Evolutionary conservation across 2,888 invertebrate species (phyloP).

Genomic region (Pteria penguin): DNA sequence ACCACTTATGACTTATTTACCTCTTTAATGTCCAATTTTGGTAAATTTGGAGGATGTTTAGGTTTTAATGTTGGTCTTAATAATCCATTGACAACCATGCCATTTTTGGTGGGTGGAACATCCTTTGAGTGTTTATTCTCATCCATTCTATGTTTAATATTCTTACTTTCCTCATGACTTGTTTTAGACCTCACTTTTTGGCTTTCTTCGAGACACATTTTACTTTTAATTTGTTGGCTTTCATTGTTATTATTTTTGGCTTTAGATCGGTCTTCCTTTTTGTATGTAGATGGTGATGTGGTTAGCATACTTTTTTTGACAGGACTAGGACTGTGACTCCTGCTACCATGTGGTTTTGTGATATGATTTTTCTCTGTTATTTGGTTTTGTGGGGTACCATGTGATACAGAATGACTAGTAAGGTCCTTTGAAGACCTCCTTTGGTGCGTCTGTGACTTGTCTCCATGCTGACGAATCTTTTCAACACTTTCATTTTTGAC

Average conservation of each 20-base stretch:
- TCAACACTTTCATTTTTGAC: background rate
- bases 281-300: background rate
- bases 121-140: background rate
- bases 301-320: constrained; percentile 3
- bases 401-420: background rate
- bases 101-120: constrained; percentile 3
- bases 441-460: background rate
- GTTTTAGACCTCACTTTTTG: background rate
- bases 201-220: no score
- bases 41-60: constrained; percentile 6
- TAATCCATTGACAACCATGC: constrained; percentile 3
- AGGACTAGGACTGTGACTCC: background rate
- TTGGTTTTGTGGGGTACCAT: background rate
- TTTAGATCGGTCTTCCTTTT: background rate
- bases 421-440: background rate
- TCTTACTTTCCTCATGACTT: background rate
- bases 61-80: constrained; percentile 1
- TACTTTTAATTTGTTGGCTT: background rate
- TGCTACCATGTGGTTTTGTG: background rate
- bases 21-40: constrained; percentile 13
- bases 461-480: background rate
- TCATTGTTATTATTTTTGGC: background rate
- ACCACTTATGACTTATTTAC: no score
- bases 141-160: background rate
- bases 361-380: background rate